Evolutionary conservation across 2,797 vertebrate species (phyloP), one percentile per base, ranked within the genome.

Genomic region (Sciaenops ocellatus): DNA sequence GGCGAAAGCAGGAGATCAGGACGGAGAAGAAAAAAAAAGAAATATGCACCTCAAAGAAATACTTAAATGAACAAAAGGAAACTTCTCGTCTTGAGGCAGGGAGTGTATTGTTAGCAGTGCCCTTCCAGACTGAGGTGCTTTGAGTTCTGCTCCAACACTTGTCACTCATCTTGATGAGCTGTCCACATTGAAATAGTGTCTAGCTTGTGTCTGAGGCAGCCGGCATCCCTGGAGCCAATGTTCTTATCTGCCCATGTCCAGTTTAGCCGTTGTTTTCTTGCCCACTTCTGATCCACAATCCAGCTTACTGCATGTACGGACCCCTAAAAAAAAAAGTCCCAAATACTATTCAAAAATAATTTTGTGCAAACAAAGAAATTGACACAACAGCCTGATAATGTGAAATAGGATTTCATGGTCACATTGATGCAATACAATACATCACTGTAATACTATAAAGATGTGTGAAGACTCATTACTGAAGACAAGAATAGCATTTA

Each of bases 401-500:
- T 56, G n/a, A 72, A 85, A 80, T 44, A 63, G 73, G 69, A 84
- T 82, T 80, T 80, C 66, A 79, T 56, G 81, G 55, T 57, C 38
- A 59, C 48, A 82, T 78, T 47, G 24, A 15, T 44, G 24, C n/a
- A 62, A 62, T 7, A 22, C 30, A 24, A 13, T 52, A 52, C 22
- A 22, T 61, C 59, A 42, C 7, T 74, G 42, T 51, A 66, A 70
- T 46, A 54, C 24, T 76, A 67, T 52, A 77, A 79, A 85, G 57
- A 69, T 4, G 7, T 59, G 22, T 69, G 55, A 63, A 52, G 64
- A 69, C 66, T 73, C 69, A 73, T 62, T 47, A 73, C 16, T 47
- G 50, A 51, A 69, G 57, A 76, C 63, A 69, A 78, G 54, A 46
- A 42, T 51, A 22, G 20, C 16, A n/a, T 76, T 75, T 69, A 20